These are phyloP conservation scores for Acrossocheilus fasciatus DNA, from an alignment of 2,797 vertebrate species.

Conservation along the genomic window DNA sequence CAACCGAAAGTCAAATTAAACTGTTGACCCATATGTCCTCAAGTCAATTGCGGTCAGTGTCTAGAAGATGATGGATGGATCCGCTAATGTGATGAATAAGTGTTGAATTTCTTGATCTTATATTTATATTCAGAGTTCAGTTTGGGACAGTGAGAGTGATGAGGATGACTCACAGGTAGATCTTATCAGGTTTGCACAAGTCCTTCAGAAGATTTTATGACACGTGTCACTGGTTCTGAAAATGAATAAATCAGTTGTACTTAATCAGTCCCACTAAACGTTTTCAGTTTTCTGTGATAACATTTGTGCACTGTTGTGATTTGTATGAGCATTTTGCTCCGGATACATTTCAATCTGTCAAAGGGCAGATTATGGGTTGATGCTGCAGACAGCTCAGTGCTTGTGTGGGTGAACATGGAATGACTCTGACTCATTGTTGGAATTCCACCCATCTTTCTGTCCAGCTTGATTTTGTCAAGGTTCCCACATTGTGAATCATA, in stretches of 20 bases:
- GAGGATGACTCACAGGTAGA: slow-evolving; percentile 52
- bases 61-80: slow-evolving; percentile 45
- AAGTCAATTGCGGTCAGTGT: slow-evolving; percentile 8
- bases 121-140: slow-evolving; percentile 62
- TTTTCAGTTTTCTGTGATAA: not conserved
- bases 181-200: slow-evolving; percentile 58
- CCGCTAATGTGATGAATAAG: slow-evolving; percentile 53
- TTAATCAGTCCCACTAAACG: too few species aligned
- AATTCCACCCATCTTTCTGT: slow-evolving; percentile 38
- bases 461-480: not conserved
- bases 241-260: not conserved
- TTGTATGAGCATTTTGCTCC: not conserved
- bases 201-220: slow-evolving; percentile 17
- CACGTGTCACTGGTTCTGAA: not conserved
- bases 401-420: slow-evolving; percentile 24
- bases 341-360: not conserved
- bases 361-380: not conserved
- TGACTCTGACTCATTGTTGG: slow-evolving; percentile 27
- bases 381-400: not conserved
- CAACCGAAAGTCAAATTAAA: not conserved
- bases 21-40: not conserved
- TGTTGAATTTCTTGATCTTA: slow-evolving; percentile 58
- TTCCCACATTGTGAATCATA: slow-evolving; percentile 31
- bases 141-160: slow-evolving; percentile 51
- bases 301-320: not conserved